A percentile compares a stretch with the other conserved stretches of the same genome.
phyloP scores from a whole-genome alignment of 2,797 vertebrate species.

The Labeo calbasu region DNA sequence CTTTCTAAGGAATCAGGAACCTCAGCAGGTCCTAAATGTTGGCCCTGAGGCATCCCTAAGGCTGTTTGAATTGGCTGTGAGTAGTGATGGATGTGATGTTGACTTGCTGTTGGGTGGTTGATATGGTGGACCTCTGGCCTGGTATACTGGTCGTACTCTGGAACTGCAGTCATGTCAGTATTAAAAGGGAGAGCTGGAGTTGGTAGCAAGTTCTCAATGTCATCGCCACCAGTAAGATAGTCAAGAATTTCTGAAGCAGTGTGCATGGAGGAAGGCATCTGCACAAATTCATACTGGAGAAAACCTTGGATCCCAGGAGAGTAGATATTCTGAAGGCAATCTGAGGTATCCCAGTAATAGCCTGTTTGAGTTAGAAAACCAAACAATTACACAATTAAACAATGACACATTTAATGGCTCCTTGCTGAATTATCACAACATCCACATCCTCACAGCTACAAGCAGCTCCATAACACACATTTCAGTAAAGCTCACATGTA shows the following conservation, averaged over 20 bases:
- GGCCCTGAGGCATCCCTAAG: conserved; percentile 63
- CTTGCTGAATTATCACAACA: not conserved
- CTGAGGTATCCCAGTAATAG: conserved; percentile 90
- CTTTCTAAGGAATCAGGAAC: conserved; percentile 38
- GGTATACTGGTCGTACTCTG: conserved; percentile 79
- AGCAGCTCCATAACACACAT: not conserved
- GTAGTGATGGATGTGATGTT: conserved; percentile 16
- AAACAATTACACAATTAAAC: not conserved
- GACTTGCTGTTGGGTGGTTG: conserved; percentile 74
- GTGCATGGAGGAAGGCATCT: conserved; percentile 78
- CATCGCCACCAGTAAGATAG: conserved; percentile 83
- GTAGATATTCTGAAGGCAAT: conserved; percentile 85
- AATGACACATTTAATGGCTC: not conserved
- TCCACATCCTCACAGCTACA: not conserved
- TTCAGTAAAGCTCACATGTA: conserved; percentile 6
- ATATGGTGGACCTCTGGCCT: conserved; percentile 71
- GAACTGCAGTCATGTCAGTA: conserved; percentile 78
- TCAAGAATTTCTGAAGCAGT: conserved; percentile 70
- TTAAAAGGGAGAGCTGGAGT: conserved; percentile 79
- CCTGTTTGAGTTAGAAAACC: conserved; percentile 65
- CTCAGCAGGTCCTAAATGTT: conserved; percentile 19
- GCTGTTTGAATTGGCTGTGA: conserved; percentile 34
- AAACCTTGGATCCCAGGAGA: conserved; percentile 84
- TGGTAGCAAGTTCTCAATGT: conserved; percentile 84
- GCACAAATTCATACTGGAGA: conserved; percentile 80